phyloP scores from a whole-genome alignment of 2,797 vertebrate genomes.

The Hemibagrus guttatus region DNA sequence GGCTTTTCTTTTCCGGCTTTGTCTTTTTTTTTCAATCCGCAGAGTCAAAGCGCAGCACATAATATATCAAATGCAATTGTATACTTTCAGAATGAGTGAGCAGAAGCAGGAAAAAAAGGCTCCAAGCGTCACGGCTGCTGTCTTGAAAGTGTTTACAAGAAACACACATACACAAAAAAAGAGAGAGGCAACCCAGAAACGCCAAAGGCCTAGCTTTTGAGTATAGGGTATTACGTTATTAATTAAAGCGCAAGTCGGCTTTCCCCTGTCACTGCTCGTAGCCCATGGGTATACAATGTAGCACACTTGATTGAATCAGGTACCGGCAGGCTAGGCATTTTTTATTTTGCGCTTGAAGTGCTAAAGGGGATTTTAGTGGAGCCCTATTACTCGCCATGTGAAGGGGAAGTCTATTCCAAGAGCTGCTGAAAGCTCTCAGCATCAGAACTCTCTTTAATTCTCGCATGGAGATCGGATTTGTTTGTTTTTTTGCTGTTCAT shows the following conservation, averaged over 20 bases:
- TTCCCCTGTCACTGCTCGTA: slow-evolving; percentile 74
- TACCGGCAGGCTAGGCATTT: slow-evolving; percentile 88
- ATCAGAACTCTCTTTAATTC: slow-evolving; percentile 61
- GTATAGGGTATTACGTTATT: slow-evolving; percentile 89
- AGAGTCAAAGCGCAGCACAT: slow-evolving; percentile 48
- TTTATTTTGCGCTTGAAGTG: slow-evolving; percentile 90
- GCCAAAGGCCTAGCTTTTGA: slow-evolving; percentile 87
- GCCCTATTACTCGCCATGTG: slow-evolving; percentile 81
- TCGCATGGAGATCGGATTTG: slow-evolving; percentile 36
- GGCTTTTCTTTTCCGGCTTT: slow-evolving; percentile 13
- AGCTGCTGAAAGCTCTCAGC: slow-evolving; percentile 70
- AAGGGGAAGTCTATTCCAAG: slow-evolving; percentile 78
- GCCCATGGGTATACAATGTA: slow-evolving; percentile 94
- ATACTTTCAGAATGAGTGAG: slow-evolving; percentile 57
- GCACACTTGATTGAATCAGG: slow-evolving; percentile 99
- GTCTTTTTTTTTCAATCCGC: background rate
- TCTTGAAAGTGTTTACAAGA: slow-evolving; percentile 90
- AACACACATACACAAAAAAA: slow-evolving; percentile 71
- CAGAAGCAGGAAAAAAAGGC: slow-evolving; percentile 63
- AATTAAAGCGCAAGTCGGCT: slow-evolving; percentile 97
- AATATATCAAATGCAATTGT: slow-evolving; percentile 64
- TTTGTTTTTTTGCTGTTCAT: slow-evolving; percentile 19
- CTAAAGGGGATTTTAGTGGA: slow-evolving; percentile 85
- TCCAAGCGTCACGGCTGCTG: slow-evolving; percentile 74
- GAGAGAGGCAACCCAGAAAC: slow-evolving; percentile 62